A percentile compares a stretch with the other conserved stretches of the same genome.
phyloP scores from a whole-genome alignment of 2,113 vertebrate genomes.

The Macquaria ambigua region DNA sequence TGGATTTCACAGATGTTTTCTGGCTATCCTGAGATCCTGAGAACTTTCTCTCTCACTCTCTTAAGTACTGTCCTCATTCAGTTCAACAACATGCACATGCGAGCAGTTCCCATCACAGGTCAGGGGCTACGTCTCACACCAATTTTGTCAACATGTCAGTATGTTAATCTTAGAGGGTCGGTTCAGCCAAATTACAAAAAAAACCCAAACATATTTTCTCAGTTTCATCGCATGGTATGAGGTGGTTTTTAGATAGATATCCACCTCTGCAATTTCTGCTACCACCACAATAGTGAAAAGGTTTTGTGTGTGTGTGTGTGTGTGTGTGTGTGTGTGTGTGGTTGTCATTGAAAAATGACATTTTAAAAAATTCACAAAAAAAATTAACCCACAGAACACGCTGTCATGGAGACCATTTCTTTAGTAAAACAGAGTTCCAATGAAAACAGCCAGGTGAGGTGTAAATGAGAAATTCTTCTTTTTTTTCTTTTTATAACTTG shows the following conservation, averaged over 20 bases:
- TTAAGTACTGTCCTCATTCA: constrained; percentile 13
- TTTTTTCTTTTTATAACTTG: neutral
- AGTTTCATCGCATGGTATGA: neutral
- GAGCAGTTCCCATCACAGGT: neutral
- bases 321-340: neutral
- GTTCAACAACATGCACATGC: neutral
- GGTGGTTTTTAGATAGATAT: neutral
- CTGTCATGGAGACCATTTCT: neutral
- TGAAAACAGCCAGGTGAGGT: neutral
- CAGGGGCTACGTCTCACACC: neutral
- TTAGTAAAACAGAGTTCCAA: neutral
- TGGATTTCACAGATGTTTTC: constrained; percentile 40
- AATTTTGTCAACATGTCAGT: neutral
- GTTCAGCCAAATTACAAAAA: neutral
- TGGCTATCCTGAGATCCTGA: constrained; percentile 19
- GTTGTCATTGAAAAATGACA: neutral
- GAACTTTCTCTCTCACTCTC: constrained; percentile 10
- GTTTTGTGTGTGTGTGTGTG: neutral
- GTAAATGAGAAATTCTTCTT: neutral
- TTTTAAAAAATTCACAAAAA: constrained; percentile 4
- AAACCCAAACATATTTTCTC: neutral
- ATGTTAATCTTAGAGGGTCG: neutral
- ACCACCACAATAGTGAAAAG: neutral
- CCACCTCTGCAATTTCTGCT: neutral
- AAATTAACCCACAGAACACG: neutral